Evolutionary conservation across 2,797 vertebrate species (phyloP).

Genomic region (Rhinichthys osculus): DNA sequence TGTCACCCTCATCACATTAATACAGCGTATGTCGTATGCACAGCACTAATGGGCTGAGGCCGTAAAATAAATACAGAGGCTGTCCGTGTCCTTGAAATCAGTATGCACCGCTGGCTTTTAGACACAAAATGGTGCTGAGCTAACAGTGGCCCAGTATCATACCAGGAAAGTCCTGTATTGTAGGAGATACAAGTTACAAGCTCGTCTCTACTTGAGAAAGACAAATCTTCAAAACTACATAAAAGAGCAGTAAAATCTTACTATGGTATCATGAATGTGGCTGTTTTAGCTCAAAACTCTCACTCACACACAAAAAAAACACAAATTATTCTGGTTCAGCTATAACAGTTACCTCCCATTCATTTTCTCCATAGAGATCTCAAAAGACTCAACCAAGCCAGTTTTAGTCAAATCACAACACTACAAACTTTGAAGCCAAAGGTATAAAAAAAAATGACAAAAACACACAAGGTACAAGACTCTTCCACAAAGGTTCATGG

Average conservation of each 20-base stretch:
- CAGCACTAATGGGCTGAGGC: constrained; percentile 44
- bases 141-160: constrained; percentile 51
- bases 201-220: neutral
- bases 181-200: neutral
- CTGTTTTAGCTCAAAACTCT: neutral
- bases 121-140: constrained; percentile 53
- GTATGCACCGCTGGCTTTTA: constrained; percentile 42
- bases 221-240: neutral
- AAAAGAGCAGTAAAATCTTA: neutral
- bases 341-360: neutral
- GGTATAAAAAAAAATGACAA: neutral
- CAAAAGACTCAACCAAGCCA: neutral
- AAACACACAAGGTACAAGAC: neutral
- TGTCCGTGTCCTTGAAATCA: constrained; percentile 56
- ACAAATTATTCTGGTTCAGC: neutral
- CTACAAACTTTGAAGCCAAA: neutral
- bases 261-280: neutral
- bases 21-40: constrained; percentile 13
- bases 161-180: neutral
- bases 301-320: neutral
- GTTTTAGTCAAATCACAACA: neutral
- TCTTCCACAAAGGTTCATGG: neutral
- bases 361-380: neutral
- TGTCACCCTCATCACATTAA: constrained; percentile 35
- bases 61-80: constrained; percentile 48